Conservation (phyloP, 2,797 vertebrate species). For the Sebastes nivosus region DNA sequence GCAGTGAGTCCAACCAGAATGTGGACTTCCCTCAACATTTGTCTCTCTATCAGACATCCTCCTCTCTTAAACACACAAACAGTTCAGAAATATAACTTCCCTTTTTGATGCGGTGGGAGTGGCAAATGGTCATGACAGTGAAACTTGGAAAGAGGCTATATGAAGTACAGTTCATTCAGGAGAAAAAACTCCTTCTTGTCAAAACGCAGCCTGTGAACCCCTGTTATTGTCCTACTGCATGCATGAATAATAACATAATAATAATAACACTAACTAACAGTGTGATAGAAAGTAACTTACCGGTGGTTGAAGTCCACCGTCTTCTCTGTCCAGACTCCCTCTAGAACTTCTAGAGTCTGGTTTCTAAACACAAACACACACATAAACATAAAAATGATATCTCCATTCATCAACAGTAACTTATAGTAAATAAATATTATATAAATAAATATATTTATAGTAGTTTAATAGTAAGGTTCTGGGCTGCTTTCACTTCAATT, state of each 20-base stretch:
- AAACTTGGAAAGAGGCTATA: background rate
- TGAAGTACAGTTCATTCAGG: background rate
- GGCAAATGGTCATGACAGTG: background rate
- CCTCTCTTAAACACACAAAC: conserved; percentile 22
- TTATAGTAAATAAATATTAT: background rate
- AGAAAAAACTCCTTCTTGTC: background rate
- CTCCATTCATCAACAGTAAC: background rate
- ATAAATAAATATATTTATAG: background rate
- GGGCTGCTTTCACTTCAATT: background rate
- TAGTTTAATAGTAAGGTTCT: background rate
- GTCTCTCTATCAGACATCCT: conserved; percentile 24
- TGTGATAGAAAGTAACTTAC: conserved; percentile 79
- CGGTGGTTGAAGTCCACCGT: conserved; percentile 89
- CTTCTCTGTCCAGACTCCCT: conserved; percentile 92
- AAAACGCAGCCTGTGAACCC: background rate
- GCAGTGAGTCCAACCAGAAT: conserved; percentile 11
- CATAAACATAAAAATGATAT: conserved; percentile 3
- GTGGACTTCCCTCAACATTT: conserved; percentile 2
- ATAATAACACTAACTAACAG: background rate
- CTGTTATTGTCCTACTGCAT: background rate
- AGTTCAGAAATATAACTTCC: conserved; percentile 8
- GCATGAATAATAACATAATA: background rate
- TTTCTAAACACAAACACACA: conserved; percentile 84
- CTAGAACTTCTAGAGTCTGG: conserved; percentile 94
- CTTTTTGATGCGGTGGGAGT: background rate